Percentiles rank a stretch among this genome's conserved stretches.
These are phyloP conservation scores for Esox lucius DNA, from an alignment of 2,797 vertebrate genomes.

Conservation along the genomic window DNA sequence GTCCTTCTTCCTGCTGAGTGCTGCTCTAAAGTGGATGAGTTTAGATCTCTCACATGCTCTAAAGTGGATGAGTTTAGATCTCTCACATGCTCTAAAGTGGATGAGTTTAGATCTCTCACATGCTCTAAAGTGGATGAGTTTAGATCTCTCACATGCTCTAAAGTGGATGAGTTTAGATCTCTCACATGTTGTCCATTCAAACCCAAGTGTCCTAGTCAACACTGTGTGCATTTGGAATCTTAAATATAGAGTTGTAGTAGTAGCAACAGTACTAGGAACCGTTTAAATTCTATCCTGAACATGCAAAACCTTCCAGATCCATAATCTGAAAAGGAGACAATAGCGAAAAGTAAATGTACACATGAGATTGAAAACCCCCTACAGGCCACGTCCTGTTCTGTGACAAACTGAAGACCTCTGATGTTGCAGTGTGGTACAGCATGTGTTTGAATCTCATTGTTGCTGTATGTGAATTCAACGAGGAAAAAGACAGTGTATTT, in stretches of 20 bases:
- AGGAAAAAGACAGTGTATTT: constrained; percentile 21
- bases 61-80: too few species aligned
- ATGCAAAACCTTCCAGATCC: too few species aligned
- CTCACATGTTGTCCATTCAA: constrained; percentile 1
- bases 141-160: too few species aligned
- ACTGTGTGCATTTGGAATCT: not conserved
- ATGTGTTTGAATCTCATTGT: constrained; percentile 19
- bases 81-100: too few species aligned
- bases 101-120: too few species aligned
- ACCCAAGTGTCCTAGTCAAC: not conserved
- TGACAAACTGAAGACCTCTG: constrained; percentile 45
- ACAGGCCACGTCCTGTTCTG: not conserved
- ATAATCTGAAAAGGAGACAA: too few species aligned
- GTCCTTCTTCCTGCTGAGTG: not conserved
- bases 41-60: too few species aligned
- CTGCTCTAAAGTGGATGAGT: not conserved
- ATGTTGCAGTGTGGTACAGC: constrained; percentile 46
- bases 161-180: too few species aligned
- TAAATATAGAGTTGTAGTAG: not conserved
- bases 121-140: not conserved
- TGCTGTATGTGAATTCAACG: constrained; percentile 15
- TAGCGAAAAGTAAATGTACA: too few species aligned
- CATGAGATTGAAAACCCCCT: too few species aligned
- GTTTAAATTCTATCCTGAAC: too few species aligned
- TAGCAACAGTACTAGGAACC: too few species aligned